These are phyloP conservation scores for Saccostrea glomerata DNA, from an alignment of 1,140 invertebrate genomes.

Conservation along the genomic window DNA sequence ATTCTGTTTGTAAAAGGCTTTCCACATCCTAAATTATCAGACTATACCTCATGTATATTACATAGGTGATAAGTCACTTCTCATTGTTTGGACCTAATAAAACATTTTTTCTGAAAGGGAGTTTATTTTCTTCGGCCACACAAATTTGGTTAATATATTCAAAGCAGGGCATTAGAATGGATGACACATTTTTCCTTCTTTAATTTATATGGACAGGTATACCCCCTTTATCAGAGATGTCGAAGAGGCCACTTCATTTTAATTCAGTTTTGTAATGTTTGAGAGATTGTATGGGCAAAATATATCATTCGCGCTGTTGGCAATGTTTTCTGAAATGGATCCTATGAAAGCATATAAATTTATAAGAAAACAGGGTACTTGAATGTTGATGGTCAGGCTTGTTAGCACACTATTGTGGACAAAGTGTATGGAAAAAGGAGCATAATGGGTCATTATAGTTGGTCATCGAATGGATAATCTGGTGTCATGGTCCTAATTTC, in stretches of 20 bases:
- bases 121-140: neutral
- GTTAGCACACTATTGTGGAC: too few relatives aligned
- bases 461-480: too few relatives aligned
- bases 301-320: neutral
- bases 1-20: neutral
- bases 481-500: too few relatives aligned
- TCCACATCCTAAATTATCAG: neutral
- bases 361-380: neutral
- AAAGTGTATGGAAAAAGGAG: too few relatives aligned
- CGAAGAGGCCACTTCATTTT: too few relatives aligned
- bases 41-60: neutral
- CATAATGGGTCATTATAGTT: too few relatives aligned
- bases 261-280: conserved; percentile 4
- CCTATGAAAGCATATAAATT: neutral
- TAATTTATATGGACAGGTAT: neutral
- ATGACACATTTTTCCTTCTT: neutral
- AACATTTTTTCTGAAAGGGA: neutral
- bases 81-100: neutral
- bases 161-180: conserved; percentile 10
- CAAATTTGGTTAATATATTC: conserved; percentile 9
- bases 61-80: neutral
- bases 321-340: neutral
- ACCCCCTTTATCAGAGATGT: neutral
- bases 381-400: neutral
- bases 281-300: neutral